Base-by-base conservation (phyloP, 2,113 vertebrate species). In the Aramus guarauna region DNA sequence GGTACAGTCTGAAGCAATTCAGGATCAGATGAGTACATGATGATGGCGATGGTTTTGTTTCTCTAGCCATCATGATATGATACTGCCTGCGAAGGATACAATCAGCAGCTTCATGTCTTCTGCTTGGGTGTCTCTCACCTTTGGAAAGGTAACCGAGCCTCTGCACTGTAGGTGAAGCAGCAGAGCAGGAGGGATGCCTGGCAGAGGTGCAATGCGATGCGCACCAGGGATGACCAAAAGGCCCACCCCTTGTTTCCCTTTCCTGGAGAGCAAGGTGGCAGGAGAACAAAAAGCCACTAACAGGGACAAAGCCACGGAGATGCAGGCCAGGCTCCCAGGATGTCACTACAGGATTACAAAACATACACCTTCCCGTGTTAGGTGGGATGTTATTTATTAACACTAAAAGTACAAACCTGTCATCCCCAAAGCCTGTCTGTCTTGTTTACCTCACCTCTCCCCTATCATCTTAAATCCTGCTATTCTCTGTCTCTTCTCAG, bases 401-500 rank as follows among this genome's bases (percentile, higher is more conserved):
- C 66, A 29, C 41, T 73, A 12, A 16, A 89, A 93, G 43, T 14
- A 92, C 19, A 81, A 92, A 93, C 56, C 80, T 92, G 88, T 92
- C 94, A 94, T 56, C 56, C 22, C 56, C 47, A 41, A 47, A 77
- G 88, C 58, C 45, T 36, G 52, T 53, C 77, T 88, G 22, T 94
- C 88, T 91, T 86, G 76, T 78, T 95, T 88, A 86, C 68, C 43
- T 95, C 85, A 91, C 85, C 76, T 96, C 72, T 92, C 55, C 36
- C 56, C 85, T 88, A 84, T 81, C 90, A 86, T 85, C 88, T 93
- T 79, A 94, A 94, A 94, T 94, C 95, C 95, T 73, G 30, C 62
- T 90, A 89, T 94, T 90, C 81, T 90, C 59, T 64, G 81, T 78
- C 76, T 96, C 45, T 95, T 90, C 95, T 93, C 84, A 94, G 50